Evolutionary conservation across 2,113 vertebrate species (phyloP).

Genomic region (Microcebus lehilahytsara): DNA sequence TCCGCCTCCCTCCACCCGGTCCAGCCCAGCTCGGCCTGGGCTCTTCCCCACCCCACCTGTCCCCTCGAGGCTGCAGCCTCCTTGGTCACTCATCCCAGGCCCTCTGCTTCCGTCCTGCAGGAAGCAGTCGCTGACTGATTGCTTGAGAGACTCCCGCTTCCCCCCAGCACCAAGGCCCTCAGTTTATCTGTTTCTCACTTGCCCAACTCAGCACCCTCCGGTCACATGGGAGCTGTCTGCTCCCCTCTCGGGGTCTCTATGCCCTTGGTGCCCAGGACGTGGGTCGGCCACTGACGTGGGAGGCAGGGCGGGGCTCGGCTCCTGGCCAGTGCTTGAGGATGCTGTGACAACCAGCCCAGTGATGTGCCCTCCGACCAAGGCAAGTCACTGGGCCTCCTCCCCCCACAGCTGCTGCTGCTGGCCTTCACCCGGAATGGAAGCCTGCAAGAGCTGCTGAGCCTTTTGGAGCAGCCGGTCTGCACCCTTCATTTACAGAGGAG

Average conservation of each 20-base stretch:
- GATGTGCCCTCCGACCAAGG: not conserved
- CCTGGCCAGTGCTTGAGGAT: no score
- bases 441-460: not conserved
- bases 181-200: not conserved
- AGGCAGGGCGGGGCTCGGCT: not conserved
- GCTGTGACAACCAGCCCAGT: not conserved
- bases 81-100: no score
- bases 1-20: not conserved
- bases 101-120: not conserved
- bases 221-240: not conserved
- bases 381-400: not conserved
- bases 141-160: no score
- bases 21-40: no score
- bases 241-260: not conserved
- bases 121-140: not conserved
- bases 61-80: not conserved
- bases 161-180: not conserved
- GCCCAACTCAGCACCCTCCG: not conserved
- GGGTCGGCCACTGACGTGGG: not conserved
- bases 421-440: not conserved
- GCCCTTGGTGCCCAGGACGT: not conserved
- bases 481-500: not conserved
- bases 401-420: accelerated
- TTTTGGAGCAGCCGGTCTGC: not conserved
- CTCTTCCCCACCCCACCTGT: not conserved